phyloP scores from a whole-genome alignment of 2,888 invertebrate genomes.

The Glaucopsyche alexis region DNA sequence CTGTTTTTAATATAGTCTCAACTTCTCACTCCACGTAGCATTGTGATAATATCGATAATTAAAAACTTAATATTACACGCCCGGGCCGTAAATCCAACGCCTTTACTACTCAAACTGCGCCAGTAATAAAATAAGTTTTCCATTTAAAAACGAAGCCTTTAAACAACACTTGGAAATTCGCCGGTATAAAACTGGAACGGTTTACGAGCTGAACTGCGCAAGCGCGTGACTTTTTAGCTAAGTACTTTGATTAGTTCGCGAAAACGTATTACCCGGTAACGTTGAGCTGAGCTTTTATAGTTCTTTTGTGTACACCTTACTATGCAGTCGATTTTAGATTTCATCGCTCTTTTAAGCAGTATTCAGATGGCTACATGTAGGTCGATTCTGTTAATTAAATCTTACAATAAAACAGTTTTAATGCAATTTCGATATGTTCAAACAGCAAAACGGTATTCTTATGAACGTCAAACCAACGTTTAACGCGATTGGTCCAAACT shows the following conservation, averaged over 20 bases:
- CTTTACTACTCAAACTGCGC: slow-evolving; percentile 48
- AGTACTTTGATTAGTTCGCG: slow-evolving; percentile 56
- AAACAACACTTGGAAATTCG: slow-evolving; percentile 51
- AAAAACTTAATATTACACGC: slow-evolving; percentile 69
- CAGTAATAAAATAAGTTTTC: slow-evolving; percentile 63
- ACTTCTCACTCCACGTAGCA: slow-evolving; percentile 20
- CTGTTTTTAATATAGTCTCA: neutral
- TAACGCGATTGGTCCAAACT: no score
- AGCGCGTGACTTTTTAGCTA: slow-evolving; percentile 63
- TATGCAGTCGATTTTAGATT: slow-evolving; percentile 6
- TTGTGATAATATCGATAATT: slow-evolving; percentile 54
- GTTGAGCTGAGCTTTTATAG: slow-evolving; percentile 24
- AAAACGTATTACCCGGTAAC: slow-evolving; percentile 37
- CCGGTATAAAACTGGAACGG: slow-evolving; percentile 52
- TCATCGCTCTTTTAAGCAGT: neutral
- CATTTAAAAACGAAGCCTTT: slow-evolving; percentile 55
- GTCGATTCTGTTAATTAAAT: no score
- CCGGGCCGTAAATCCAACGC: slow-evolving; percentile 59
- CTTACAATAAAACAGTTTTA: no score
- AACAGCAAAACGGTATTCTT: no score
- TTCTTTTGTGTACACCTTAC: slow-evolving; percentile 15
- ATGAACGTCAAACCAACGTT: no score
- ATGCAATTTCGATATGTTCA: no score
- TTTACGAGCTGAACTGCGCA: slow-evolving; percentile 45
- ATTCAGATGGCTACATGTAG: no score